phyloP scores from a whole-genome alignment of 2,888 invertebrate species.

The Cinara cedri region DNA sequence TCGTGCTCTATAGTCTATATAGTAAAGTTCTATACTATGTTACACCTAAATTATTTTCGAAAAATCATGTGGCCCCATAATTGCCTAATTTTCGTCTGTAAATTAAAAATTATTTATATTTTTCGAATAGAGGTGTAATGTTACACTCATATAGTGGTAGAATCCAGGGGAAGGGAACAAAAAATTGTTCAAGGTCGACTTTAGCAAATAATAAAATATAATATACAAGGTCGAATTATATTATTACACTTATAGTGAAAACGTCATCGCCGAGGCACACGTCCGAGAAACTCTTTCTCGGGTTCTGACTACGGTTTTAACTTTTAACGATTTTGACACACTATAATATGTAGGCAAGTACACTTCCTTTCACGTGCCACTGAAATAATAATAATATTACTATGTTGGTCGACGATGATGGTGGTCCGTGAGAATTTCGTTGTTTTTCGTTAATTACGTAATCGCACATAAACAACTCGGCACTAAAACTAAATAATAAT shows the following conservation, averaged over 20 bases:
- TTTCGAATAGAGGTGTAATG: too few species aligned
- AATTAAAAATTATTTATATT: background rate
- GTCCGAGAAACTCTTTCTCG: constrained; percentile 11
- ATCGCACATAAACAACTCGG: constrained; percentile 11
- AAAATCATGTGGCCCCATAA: too few species aligned
- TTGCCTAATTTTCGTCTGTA: too few species aligned
- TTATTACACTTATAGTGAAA: too few species aligned
- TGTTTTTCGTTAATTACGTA: constrained; percentile 38
- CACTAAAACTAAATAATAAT: too few species aligned
- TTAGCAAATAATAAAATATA: too few species aligned
- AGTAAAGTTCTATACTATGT: too few species aligned
- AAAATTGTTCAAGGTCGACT: constrained; percentile 39
- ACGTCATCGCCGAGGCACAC: constrained; percentile 2
- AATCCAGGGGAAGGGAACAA: background rate
- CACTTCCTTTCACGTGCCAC: background rate
- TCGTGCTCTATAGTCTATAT: too few species aligned
- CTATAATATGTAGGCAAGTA: background rate
- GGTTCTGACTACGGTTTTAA: background rate
- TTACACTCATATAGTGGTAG: too few species aligned
- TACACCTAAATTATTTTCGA: too few species aligned
- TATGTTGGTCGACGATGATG: background rate
- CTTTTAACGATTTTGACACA: constrained; percentile 22
- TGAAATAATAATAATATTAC: constrained; percentile 1
- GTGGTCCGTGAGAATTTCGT: constrained; percentile 38
- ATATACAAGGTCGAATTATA: too few species aligned